Evolutionary conservation across 2,888 invertebrate species (phyloP).

Genomic region (Erynnis tages): DNA sequence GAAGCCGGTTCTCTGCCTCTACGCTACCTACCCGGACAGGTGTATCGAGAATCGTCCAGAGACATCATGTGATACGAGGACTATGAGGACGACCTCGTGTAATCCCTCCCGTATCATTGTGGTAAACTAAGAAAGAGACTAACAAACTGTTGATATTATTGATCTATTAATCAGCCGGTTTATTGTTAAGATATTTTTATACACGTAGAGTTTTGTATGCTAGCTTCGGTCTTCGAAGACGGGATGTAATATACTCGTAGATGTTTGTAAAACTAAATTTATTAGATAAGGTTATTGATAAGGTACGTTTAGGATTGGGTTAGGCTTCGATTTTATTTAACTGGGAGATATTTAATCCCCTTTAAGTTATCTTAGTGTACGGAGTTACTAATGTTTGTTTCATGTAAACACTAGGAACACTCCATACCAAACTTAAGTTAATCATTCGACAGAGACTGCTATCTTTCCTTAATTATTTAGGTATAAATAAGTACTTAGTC

Average conservation of each 20-base stretch:
- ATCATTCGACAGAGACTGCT: slow-evolving; percentile 21
- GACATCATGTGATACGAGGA: slow-evolving; percentile 66
- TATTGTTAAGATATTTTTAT: slow-evolving; percentile 52
- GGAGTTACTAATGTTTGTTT: slow-evolving; percentile 13
- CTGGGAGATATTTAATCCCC: slow-evolving; percentile 8
- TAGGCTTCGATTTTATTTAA: neutral
- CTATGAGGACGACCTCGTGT: slow-evolving; percentile 67
- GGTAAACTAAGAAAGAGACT: slow-evolving; percentile 16
- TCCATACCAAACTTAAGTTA: neutral
- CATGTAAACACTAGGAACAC: slow-evolving; percentile 2
- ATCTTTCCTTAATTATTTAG: slow-evolving; percentile 8
- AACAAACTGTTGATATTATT: slow-evolving; percentile 20
- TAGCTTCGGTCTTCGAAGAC: slow-evolving; percentile 13
- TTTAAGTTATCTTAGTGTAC: slow-evolving; percentile 4
- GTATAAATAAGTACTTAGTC: slow-evolving; percentile 4
- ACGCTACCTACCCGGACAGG: slow-evolving; percentile 47
- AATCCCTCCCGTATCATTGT: slow-evolving; percentile 42
- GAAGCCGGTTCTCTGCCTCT: slow-evolving; percentile 42
- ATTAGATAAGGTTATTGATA: neutral
- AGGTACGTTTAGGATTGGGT: slow-evolving; percentile 1
- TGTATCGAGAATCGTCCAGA: slow-evolving; percentile 45
- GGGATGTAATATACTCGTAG: slow-evolving; percentile 16
- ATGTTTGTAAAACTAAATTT: slow-evolving; percentile 17
- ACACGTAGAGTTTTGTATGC: slow-evolving; percentile 45
- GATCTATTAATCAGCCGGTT: slow-evolving; percentile 39